phyloP scores from a whole-genome alignment of 2,888 invertebrate genomes.

The Saturnia pavonia region DNA sequence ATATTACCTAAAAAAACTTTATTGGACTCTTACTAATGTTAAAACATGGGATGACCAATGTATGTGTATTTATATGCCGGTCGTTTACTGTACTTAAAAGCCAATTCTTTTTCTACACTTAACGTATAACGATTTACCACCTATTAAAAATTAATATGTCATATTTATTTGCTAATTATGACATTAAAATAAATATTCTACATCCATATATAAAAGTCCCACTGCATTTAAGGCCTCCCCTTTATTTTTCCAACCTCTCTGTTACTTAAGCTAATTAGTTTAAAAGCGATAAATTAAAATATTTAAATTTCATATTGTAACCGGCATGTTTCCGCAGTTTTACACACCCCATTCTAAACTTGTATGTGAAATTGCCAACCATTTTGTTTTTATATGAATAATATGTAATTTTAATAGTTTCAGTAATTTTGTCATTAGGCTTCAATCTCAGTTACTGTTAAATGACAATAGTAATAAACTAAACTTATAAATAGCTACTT shows the following conservation, averaged over 20 bases:
- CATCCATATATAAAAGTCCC: background rate
- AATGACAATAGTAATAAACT: too few species aligned
- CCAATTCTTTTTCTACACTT: background rate
- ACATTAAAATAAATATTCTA: background rate
- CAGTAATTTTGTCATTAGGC: too few species aligned
- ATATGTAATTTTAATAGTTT: too few species aligned
- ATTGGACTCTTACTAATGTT: too few species aligned
- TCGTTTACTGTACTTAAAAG: background rate
- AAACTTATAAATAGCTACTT: too few species aligned
- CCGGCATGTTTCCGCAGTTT: background rate
- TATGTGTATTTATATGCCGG: too few species aligned
- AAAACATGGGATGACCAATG: too few species aligned
- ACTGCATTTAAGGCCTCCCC: background rate
- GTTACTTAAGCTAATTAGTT: conserved; percentile 2
- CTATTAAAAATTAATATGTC: background rate
- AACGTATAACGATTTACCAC: background rate
- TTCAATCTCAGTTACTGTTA: too few species aligned
- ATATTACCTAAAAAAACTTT: too few species aligned
- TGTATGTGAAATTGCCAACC: background rate
- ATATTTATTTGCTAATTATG: background rate
- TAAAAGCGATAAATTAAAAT: conserved; percentile 2
- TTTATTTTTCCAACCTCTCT: background rate
- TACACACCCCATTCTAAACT: background rate
- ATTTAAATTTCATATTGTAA: background rate
- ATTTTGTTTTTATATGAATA: background rate